Evolutionary conservation across 2,888 invertebrate species (phyloP).

Genomic region (Eustalomyia histrio): DNA sequence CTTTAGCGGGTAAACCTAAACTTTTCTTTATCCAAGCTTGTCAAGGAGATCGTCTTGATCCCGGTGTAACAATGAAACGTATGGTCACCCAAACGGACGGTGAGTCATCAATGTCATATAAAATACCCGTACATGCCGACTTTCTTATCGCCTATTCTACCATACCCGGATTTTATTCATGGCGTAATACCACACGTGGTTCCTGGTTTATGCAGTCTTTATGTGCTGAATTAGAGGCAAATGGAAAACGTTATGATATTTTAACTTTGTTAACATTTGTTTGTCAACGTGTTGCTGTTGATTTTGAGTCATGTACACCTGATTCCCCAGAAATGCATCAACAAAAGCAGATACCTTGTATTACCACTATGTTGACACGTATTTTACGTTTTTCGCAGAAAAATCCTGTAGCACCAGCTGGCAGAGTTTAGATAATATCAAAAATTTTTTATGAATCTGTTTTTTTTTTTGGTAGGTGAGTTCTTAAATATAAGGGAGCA

Average conservation of each 20-base stretch:
- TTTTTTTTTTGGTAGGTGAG: too few species aligned
- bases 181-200: conserved; percentile 95
- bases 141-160: conserved; percentile 96
- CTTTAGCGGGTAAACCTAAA: conserved; percentile 91
- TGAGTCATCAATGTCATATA: conserved; percentile 83
- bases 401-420: conserved; percentile 54
- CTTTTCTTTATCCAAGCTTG: conserved; percentile 92
- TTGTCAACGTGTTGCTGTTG: conserved; percentile 90
- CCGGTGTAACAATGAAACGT: conserved; percentile 84
- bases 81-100: conserved; percentile 86
- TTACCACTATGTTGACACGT: conserved; percentile 94
- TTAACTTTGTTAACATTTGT: conserved; percentile 93
- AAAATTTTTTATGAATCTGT: too few species aligned
- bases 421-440: conserved; percentile 41
- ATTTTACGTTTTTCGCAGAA: conserved; percentile 85
- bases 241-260: conserved; percentile 88
- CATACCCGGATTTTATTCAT: conserved; percentile 95
- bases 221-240: conserved; percentile 87
- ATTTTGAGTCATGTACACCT: conserved; percentile 94
- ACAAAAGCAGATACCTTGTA: conserved; percentile 95
- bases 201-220: conserved; percentile 98
- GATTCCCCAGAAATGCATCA: conserved; percentile 89
- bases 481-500: too few species aligned
- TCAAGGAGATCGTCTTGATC: conserved; percentile 92
- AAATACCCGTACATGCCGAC: conserved; percentile 95